phyloP scores from a whole-genome alignment of 1,140 invertebrate genomes.

The Drosophila carrolli region DNA sequence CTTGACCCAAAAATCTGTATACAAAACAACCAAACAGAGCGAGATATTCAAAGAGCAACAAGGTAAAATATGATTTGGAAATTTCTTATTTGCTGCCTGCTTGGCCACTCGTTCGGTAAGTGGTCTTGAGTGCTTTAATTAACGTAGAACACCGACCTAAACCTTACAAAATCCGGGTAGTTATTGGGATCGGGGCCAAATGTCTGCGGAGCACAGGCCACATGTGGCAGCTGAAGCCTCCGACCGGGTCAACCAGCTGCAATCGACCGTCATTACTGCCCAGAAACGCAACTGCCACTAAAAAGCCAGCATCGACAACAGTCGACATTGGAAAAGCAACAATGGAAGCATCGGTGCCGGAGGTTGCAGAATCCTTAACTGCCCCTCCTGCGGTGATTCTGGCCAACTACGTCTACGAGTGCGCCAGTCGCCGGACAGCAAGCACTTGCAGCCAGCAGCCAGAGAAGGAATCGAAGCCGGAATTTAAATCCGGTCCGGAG shows the following conservation, averaged over 20 bases:
- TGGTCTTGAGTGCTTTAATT: background rate
- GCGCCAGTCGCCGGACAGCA: constrained; percentile 30
- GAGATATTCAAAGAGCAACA: constrained; percentile 10
- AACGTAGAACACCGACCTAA: background rate
- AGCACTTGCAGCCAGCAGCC: constrained; percentile 17
- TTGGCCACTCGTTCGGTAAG: constrained; percentile 21
- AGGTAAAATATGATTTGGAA: constrained; percentile 29
- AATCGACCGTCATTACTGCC: constrained; percentile 22
- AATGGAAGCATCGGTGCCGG: background rate
- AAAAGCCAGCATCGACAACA: constrained; percentile 8
- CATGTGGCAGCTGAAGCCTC: constrained; percentile 50
- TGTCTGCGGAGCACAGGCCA: constrained; percentile 38
- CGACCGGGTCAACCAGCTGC: constrained; percentile 32
- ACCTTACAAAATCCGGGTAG: background rate
- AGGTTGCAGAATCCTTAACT: background rate
- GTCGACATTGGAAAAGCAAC: constrained; percentile 2
- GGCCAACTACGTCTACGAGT: constrained; percentile 54
- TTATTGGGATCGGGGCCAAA: constrained; percentile 14
- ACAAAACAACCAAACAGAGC: background rate
- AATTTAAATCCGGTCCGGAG: constrained; percentile 14
- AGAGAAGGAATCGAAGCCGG: constrained; percentile 19
- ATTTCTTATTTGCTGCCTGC: constrained; percentile 8
- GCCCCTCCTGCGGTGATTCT: constrained; percentile 20
- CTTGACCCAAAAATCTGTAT: constrained; percentile 19
- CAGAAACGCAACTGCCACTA: constrained; percentile 4